Evolutionary conservation across 2,797 vertebrate genomes (phyloP), one percentile per base, ranked within the genome.

Genomic region (Pogoniulus pusillus): DNA sequence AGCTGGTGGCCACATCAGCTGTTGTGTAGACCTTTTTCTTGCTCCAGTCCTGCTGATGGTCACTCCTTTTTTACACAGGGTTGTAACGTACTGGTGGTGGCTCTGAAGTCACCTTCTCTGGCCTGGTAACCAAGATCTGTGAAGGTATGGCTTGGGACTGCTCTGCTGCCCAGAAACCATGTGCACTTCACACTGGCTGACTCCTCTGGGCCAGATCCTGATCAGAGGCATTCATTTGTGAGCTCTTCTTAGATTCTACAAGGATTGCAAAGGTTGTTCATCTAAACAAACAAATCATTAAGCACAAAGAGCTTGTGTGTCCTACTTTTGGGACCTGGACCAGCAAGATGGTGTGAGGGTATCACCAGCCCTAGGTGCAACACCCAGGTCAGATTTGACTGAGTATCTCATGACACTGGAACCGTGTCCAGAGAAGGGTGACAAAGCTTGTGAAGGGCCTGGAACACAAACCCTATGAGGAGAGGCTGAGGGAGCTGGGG

Each of bases 211-310:
- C n/a, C n/a, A n/a, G n/a, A n/a, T 5, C 15, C 30, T 83, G 45
- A 37, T 71, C 41, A 29, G n/a, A 62, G 58, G 9, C 2, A 3
- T 59, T 76, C 65, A 70, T 15, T 32, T 0, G 0, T 34, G 39
- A 92, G 18, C 5, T 30, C 24, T 83, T 73, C 29, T 26, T 43
- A 41, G 15, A 9, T 62, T 58, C 30, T 78, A 37, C 16, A 60
- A 54, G 22, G 16, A 4, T 15, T 72, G 47, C 59, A 65, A 76
- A 78, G 0, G 11, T 60, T 57, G 10, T 37, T 85, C 8, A 62
- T 51, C 13, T 64, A 49, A 89, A 71, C 11, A 54, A 82, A 57
- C 8, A 81, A 72, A 54, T 32, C 16, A 17, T 24, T 41, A 68
- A 63, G 32, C 5, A 2, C 53, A 55, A 63, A 49, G 9, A 7